These are phyloP conservation scores for Theodoxus fluviatilis DNA, from an alignment of 2,888 invertebrate genomes.

Conservation along the genomic window DNA sequence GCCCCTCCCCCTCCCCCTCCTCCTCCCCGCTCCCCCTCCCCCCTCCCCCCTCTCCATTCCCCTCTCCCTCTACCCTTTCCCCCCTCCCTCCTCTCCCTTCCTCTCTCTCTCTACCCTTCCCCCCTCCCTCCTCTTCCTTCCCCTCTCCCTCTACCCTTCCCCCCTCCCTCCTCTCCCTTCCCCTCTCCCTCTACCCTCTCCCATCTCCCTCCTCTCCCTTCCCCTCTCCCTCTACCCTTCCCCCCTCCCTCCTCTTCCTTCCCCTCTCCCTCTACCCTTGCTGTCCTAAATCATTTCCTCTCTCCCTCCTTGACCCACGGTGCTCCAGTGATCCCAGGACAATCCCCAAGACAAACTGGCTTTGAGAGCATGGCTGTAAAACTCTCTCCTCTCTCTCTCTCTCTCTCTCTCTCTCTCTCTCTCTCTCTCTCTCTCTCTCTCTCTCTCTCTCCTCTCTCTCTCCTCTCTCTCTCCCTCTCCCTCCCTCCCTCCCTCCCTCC, in stretches of 20 bases:
- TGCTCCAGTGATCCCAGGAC: no score
- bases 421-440: constrained; percentile 26
- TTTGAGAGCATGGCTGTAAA: no score
- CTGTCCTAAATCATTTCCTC: not conserved
- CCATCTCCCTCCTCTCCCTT: not conserved
- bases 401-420: constrained; percentile 20
- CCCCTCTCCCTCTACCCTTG: not conserved
- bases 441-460: not conserved
- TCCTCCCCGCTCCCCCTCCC: no score
- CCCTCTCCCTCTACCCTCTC: not conserved
- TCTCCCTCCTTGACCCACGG: no score
- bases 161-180: not conserved
- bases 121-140: not conserved
- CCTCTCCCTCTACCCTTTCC: not conserved
- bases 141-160: not conserved
- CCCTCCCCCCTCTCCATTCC: no score
- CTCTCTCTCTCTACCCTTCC: not conserved
- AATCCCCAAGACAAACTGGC: no score
- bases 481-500: not conserved
- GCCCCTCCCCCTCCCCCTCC: no score
- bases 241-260: constrained; percentile 1
- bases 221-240: not conserved
- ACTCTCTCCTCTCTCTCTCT: constrained; percentile 25
- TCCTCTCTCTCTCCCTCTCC: not conserved
- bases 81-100: not conserved